Base-by-base conservation (phyloP, 2,113 vertebrate species). In the Tupaia chinensis region DNA sequence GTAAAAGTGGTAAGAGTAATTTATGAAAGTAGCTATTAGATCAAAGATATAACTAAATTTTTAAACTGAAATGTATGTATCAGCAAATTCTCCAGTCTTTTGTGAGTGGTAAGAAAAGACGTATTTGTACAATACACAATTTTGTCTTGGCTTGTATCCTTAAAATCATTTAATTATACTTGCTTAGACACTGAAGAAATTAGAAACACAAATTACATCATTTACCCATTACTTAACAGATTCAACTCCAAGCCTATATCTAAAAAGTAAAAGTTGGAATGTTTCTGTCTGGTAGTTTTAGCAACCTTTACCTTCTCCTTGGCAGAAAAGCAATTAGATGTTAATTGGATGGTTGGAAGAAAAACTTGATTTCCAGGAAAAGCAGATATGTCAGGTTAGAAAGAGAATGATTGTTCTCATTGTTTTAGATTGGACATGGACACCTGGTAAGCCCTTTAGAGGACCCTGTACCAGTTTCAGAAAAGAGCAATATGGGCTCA, bases 311-410 rank as follows among this genome's bases (percentile, higher is more conserved):
- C 89, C 76, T 94, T 95, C 66, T 91, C 60, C 72, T 93, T 97
- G 76, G 61, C 84, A 95, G 72, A 95, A 91, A 96, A 77, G 76
- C 68, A 97, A 92, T 89, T 94, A 97, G 61, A 86, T 91, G 76
- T 95, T 95, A 96, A 97, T 80, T 93, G 89, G 29, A 86, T 92
- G 74, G 93, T 89, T 94, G 34, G 74, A 84, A 96, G 60, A 63
- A 93, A 86, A 96, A 53, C 87, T 73, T 95, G 94, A 87, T 87
- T 85, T 95, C 78, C 66, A 96, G 72, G 70, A 70, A 93, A 94
- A 94, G 78, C 84, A 66, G 56, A 56, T 34, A 20, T 91, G 83
- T 80, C 27, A 0, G 63, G 19, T 96, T 89, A 95, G 88, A 95
- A 91, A 83, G 73, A 94, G 73, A 97, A 87, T 73, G n/a, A 95